Evolutionary conservation across 1,140 invertebrate species (phyloP).

Genomic region (Ceratina australensis): DNA sequence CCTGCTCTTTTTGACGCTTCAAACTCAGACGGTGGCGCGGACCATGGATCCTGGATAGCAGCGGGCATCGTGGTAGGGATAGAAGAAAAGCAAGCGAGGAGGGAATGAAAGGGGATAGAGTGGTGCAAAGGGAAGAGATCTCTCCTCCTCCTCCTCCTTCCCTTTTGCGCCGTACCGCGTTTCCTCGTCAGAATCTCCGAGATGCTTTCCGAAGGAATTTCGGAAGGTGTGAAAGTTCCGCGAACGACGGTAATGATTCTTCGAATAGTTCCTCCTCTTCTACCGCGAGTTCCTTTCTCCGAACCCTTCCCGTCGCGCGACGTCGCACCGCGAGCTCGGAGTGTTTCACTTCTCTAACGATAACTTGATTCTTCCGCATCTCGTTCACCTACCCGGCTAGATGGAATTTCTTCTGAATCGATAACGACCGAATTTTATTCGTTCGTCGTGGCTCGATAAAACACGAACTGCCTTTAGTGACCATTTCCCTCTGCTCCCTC

Average conservation of each 20-base stretch:
- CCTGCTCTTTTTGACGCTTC: slow-evolving; percentile 37
- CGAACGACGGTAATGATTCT: slow-evolving; percentile 44
- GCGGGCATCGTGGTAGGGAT: neutral
- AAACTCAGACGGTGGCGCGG: neutral
- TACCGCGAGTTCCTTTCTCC: neutral
- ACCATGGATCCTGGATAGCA: neutral
- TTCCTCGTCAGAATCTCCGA: neutral
- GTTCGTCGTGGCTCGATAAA: neutral
- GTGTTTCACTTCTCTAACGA: slow-evolving; percentile 34
- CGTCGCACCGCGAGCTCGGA: neutral
- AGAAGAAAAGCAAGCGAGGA: neutral
- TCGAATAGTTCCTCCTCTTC: slow-evolving; percentile 28
- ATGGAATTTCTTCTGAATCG: slow-evolving; percentile 18
- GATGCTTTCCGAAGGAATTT: slow-evolving; percentile 30
- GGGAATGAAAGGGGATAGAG: neutral
- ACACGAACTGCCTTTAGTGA: neutral
- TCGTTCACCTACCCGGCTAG: neutral
- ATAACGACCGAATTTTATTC: slow-evolving; percentile 22
- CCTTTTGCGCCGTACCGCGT: neutral
- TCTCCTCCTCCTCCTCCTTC: neutral
- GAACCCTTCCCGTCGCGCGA: neutral
- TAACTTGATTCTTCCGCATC: slow-evolving; percentile 32
- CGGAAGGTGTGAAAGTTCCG: slow-evolving; percentile 38
- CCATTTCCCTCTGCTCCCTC: neutral
- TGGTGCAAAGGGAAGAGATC: neutral